Conservation (phyloP, 1,140 invertebrate genomes). For the Tetramorium parvispinum region DNA sequence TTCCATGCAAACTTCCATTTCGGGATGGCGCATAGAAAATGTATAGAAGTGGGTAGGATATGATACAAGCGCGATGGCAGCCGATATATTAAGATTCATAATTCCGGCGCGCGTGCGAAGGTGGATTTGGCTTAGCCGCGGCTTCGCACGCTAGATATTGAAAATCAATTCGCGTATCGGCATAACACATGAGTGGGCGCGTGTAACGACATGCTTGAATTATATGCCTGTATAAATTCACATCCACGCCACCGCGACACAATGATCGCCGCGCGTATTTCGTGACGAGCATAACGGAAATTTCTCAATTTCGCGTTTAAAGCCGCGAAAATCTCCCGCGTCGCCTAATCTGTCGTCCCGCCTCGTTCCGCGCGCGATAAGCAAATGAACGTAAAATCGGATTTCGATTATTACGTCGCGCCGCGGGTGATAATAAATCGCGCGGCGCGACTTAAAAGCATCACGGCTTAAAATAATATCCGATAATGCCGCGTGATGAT, state of each 20-base stretch:
- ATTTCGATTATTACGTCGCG: conserved; percentile 14
- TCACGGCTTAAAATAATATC: neutral
- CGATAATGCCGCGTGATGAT: neutral
- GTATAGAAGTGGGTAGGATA: neutral
- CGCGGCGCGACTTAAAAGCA: neutral
- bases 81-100: conserved; percentile 35
- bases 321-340: conserved; percentile 24
- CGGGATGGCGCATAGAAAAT: neutral
- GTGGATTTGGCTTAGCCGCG: neutral
- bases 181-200: conserved; percentile 24
- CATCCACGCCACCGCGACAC: neutral
- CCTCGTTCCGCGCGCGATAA: neutral
- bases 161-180: conserved; percentile 59
- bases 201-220: conserved; percentile 45
- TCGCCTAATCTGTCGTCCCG: neutral
- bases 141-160: conserved; percentile 32
- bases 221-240: conserved; percentile 42
- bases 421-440: conserved; percentile 27
- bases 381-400: neutral
- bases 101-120: conserved; percentile 5
- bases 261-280: neutral
- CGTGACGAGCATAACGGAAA: conserved; percentile 35
- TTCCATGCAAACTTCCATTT: conserved; percentile 5
- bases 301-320: conserved; percentile 37
- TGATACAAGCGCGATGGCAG: neutral